Conservation (phyloP, 2,113 vertebrate species). For the Polyodon spathula region DNA sequence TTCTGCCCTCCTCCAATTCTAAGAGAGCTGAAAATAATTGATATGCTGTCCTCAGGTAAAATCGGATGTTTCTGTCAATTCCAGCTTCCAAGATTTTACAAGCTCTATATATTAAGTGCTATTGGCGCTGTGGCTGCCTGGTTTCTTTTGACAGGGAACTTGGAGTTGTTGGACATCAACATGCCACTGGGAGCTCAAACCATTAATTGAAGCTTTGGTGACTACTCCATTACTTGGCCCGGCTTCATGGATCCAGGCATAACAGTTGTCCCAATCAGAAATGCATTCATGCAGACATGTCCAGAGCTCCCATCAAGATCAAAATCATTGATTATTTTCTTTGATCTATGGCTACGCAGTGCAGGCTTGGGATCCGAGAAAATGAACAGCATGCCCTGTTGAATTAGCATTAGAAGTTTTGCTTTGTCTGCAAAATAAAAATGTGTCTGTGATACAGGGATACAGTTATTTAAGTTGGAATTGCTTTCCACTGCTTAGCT, state of each 20-base stretch:
- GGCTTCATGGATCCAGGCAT: slow-evolving; percentile 19
- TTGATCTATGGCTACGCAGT: slow-evolving; percentile 10
- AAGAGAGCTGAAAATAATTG: slow-evolving; percentile 37
- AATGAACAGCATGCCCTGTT: rapidly evolving
- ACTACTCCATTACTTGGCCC: slow-evolving; percentile 33
- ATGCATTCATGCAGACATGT: slow-evolving; percentile 28
- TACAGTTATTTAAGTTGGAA: not conserved
- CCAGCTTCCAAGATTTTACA: slow-evolving; percentile 43
- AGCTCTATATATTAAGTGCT: slow-evolving; percentile 48
- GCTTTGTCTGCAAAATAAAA: slow-evolving; percentile 10
- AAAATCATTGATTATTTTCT: slow-evolving; percentile 31
- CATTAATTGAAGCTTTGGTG: slow-evolving; percentile 37
- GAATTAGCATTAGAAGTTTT: slow-evolving; percentile 4
- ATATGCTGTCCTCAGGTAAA: slow-evolving; percentile 41
- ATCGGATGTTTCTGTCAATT: slow-evolving; percentile 46
- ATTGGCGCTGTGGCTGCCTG: slow-evolving; percentile 19
- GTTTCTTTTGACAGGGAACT: slow-evolving; percentile 36
- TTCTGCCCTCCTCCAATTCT: slow-evolving; percentile 29
- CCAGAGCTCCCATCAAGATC: slow-evolving; percentile 25
- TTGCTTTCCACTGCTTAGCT: not conserved
- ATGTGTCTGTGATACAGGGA: slow-evolving; percentile 12
- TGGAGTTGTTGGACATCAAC: slow-evolving; percentile 38
- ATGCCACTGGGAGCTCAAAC: slow-evolving; percentile 35
- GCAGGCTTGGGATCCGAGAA: slow-evolving; percentile 16
- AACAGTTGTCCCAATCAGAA: slow-evolving; percentile 27